phyloP scores from a whole-genome alignment of 2,113 vertebrate genomes.

The Antechinus flavipes region DNA sequence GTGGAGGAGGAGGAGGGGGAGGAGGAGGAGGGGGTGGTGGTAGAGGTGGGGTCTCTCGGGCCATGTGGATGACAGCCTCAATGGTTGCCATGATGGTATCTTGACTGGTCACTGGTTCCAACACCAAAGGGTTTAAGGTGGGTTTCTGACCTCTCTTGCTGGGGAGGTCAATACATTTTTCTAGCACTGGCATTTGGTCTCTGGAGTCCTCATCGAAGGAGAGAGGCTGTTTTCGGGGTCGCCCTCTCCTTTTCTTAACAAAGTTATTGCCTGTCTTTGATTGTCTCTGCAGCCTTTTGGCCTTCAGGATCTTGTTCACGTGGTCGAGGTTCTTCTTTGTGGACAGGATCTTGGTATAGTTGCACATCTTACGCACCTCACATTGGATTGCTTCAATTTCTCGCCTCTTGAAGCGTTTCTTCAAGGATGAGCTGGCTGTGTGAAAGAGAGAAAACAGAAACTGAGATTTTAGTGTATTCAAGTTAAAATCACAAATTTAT shows the following conservation, averaged over 20 bases:
- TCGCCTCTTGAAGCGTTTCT: constrained; percentile 92
- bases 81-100: constrained; percentile 96
- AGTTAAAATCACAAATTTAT: neutral
- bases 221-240: constrained; percentile 93
- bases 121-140: constrained; percentile 87
- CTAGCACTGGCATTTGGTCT: constrained; percentile 97
- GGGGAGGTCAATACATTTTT: constrained; percentile 95
- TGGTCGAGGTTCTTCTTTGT: constrained; percentile 99
- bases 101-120: constrained; percentile 87
- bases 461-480: constrained; percentile 4
- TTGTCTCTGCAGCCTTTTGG: constrained; percentile 98
- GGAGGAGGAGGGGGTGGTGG: constrained; percentile 69
- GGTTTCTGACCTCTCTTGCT: constrained; percentile 90
- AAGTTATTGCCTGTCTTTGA: constrained; percentile 99
- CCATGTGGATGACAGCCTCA: constrained; percentile 96
- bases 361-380: constrained; percentile 95
- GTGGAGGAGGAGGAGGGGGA: constrained; percentile 58
- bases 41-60: constrained; percentile 85
- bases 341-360: constrained; percentile 93
- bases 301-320: constrained; percentile 99
- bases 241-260: constrained; percentile 94
- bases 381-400: constrained; percentile 97
- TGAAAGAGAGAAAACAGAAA: constrained; percentile 66
- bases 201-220: constrained; percentile 88
- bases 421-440: constrained; percentile 86